phyloP scores from a whole-genome alignment of 2,797 vertebrate species.

The Benthosema pterotum region DNA sequence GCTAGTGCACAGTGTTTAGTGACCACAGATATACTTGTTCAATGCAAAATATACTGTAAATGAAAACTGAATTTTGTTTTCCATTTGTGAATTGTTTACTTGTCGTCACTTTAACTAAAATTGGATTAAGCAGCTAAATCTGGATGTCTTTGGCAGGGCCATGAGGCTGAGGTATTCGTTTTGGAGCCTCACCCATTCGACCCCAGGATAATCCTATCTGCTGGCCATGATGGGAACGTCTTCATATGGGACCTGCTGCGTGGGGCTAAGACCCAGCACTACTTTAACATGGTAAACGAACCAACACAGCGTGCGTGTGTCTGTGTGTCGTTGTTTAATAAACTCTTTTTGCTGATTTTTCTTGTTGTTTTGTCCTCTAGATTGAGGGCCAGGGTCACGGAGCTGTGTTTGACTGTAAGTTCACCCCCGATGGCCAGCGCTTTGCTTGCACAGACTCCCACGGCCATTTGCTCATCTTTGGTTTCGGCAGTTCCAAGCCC shows the following conservation, averaged over 20 bases:
- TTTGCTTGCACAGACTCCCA: slow-evolving; percentile 98
- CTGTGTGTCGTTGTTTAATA: no score
- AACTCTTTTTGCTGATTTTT: not conserved
- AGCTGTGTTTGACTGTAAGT: slow-evolving; percentile 97
- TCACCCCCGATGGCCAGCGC: slow-evolving; percentile 94
- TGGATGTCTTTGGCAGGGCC: slow-evolving; percentile 81
- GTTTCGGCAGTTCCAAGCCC: slow-evolving; percentile 91
- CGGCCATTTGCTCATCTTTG: slow-evolving; percentile 94
- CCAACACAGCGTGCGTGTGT: not conserved
- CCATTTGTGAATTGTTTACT: not conserved
- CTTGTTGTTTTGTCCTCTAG: slow-evolving; percentile 66
- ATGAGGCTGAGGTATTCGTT: slow-evolving; percentile 95
- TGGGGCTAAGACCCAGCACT: slow-evolving; percentile 90
- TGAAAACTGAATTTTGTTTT: not conserved
- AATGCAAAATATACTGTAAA: slow-evolving; percentile 1
- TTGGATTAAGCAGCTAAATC: not conserved
- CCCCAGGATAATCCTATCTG: slow-evolving; percentile 94
- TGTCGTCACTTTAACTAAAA: no score
- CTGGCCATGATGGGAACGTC: slow-evolving; percentile 94
- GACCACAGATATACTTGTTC: no score
- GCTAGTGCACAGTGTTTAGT: no score
- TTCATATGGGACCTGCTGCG: slow-evolving; percentile 94
- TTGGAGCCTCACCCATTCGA: slow-evolving; percentile 96
- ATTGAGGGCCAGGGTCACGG: slow-evolving; percentile 97
- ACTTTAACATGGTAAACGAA: slow-evolving; percentile 92